These are phyloP conservation scores for Zoanthus sansibaricus DNA, from an alignment of 92 coral and sea anemone genomes.

Conservation along the genomic window DNA sequence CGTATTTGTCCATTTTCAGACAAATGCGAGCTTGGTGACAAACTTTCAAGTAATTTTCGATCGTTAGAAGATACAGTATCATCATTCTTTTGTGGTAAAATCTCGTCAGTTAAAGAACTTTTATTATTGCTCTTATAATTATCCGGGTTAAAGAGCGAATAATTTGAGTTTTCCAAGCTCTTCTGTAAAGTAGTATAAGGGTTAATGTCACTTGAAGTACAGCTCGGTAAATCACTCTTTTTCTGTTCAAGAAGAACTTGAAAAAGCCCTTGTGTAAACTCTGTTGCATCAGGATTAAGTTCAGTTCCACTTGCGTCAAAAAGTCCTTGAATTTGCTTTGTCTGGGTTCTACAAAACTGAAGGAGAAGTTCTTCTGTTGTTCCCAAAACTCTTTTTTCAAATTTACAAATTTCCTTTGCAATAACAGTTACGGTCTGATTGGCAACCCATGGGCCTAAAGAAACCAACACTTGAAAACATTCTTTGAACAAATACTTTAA, in stretches of 20 bases:
- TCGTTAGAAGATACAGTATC: not conserved
- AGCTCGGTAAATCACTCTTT: not conserved
- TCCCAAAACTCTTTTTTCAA: slow-evolving; percentile 59
- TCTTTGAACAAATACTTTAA: slow-evolving; percentile 50
- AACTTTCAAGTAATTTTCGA: not conserved
- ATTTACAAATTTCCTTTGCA: slow-evolving; percentile 60
- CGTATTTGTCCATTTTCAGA: not conserved
- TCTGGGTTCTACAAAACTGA: slow-evolving; percentile 65
- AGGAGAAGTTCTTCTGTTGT: slow-evolving; percentile 25
- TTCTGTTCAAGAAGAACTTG: slow-evolving; percentile 29
- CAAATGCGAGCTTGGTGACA: slow-evolving; percentile 4
- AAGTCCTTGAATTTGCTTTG: slow-evolving; percentile 16
- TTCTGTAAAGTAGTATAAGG: not conserved
- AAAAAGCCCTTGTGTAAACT: slow-evolving; percentile 30
- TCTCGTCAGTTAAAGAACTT: not conserved
- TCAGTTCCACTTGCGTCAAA: slow-evolving; percentile 25
- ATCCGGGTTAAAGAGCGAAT: not conserved
- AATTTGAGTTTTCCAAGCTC: too few relatives aligned
- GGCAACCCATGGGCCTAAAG: slow-evolving; percentile 69
- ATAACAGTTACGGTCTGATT: slow-evolving; percentile 32
- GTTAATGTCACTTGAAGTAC: not conserved
- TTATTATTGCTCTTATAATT: not conserved
- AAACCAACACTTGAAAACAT: slow-evolving; percentile 60
- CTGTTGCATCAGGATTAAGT: slow-evolving; percentile 8
- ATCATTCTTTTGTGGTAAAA: not conserved